Conservation (phyloP, 2,888 invertebrate species). For the Lycocerus yunnanus region DNA sequence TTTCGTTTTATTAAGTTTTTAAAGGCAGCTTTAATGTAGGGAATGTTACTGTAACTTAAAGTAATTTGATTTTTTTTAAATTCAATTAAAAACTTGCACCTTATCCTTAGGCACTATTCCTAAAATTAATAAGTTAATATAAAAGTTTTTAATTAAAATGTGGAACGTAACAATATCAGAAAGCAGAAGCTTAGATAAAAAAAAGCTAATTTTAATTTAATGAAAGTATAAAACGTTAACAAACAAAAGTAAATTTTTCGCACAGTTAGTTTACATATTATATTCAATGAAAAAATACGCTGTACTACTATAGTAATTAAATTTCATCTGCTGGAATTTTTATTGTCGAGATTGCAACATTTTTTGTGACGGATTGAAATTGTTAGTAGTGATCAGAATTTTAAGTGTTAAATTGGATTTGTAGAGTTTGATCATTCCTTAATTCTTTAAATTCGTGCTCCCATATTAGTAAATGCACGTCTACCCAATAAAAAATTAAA, state of each 20-base stretch:
- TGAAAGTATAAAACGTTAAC: not conserved
- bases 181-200: not conserved
- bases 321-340: not conserved
- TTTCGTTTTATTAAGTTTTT: not conserved
- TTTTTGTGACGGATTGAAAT: not conserved
- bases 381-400: not conserved
- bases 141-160: not conserved
- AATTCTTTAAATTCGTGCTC: too few relatives aligned
- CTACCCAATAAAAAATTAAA: too few relatives aligned
- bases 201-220: not conserved
- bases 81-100: not conserved
- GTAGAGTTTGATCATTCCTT: too few relatives aligned
- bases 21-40: not conserved
- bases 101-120: not conserved
- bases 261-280: not conserved
- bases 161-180: not conserved
- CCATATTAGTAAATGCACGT: too few relatives aligned
- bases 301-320: too few relatives aligned
- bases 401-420: too few relatives aligned
- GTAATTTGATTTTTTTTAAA: not conserved
- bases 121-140: not conserved
- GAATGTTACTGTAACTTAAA: not conserved
- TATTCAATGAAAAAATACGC: too few relatives aligned
- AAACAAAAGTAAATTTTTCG: not conserved
- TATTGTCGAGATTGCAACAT: not conserved